phyloP scores from a whole-genome alignment of 2,888 invertebrate species.

The Cordilura impudica region DNA sequence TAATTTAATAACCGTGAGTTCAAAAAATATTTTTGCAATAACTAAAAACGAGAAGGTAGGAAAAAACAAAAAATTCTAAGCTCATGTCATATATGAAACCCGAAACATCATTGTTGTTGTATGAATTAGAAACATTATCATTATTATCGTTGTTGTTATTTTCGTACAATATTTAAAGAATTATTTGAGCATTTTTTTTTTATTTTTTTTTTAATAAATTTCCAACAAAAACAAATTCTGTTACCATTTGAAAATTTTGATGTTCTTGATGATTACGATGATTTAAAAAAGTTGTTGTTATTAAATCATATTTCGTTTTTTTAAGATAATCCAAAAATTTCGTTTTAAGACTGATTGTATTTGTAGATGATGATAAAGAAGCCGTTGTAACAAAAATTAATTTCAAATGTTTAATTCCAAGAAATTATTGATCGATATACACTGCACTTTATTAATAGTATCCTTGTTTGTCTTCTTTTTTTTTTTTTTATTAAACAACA shows the following conservation, averaged over 20 bases:
- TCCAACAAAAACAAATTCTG: slow-evolving; percentile 2
- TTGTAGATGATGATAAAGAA: neutral
- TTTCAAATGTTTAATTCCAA: slow-evolving; percentile 14
- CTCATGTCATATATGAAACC: neutral
- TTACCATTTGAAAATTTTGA: slow-evolving; percentile 58
- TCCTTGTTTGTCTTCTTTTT: neutral
- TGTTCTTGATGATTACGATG: slow-evolving; percentile 25
- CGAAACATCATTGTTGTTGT: slow-evolving; percentile 18
- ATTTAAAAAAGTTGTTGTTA: neutral
- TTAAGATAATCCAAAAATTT: slow-evolving; percentile 17
- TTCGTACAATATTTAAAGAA: slow-evolving; percentile 33
- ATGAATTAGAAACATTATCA: slow-evolving; percentile 28
- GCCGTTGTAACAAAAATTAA: slow-evolving; percentile 14
- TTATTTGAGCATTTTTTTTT: slow-evolving; percentile 22
- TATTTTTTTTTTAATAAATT: too few species aligned
- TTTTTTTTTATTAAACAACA: neutral
- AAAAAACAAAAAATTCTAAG: neutral
- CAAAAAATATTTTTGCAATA: slow-evolving; percentile 16
- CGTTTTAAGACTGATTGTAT: slow-evolving; percentile 2
- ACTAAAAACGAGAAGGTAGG: neutral
- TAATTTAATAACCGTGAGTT: neutral
- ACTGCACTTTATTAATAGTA: slow-evolving; percentile 29
- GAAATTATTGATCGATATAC: slow-evolving; percentile 44
- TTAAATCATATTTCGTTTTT: slow-evolving; percentile 25
- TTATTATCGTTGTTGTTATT: slow-evolving; percentile 44